Evolutionary conservation across 92 coral and sea anemone species (phyloP).

Genomic region (Ricordea florida): DNA sequence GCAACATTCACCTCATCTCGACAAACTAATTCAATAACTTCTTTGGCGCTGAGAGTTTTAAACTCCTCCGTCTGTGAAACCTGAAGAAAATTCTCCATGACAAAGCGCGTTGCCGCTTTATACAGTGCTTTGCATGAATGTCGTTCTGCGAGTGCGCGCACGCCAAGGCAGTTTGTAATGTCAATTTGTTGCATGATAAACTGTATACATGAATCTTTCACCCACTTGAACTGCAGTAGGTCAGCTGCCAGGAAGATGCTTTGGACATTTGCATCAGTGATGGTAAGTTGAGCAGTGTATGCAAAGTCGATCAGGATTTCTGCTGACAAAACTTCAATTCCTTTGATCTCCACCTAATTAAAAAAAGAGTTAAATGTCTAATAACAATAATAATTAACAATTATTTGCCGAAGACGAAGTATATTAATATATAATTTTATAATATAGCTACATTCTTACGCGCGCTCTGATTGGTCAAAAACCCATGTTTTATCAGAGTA

Average conservation of each 20-base stretch:
- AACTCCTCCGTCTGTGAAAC: constrained; percentile 87
- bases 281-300: constrained; percentile 84
- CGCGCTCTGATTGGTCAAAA: too few relatives aligned
- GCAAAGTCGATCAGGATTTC: constrained; percentile 80
- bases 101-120: constrained; percentile 74
- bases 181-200: constrained; percentile 88
- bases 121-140: constrained; percentile 75
- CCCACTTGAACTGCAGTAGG: constrained; percentile 85
- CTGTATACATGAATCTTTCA: constrained; percentile 85
- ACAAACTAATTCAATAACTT: constrained; percentile 70
- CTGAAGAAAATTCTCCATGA: constrained; percentile 69
- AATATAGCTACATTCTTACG: too few relatives aligned
- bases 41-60: constrained; percentile 56
- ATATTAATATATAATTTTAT: too few relatives aligned
- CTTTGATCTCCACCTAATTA: constrained; percentile 86
- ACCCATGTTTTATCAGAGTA: too few relatives aligned
- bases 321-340: constrained; percentile 75
- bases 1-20: constrained; percentile 73
- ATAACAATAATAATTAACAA: too few relatives aligned
- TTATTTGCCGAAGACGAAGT: too few relatives aligned
- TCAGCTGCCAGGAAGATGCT: constrained; percentile 88
- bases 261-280: constrained; percentile 89
- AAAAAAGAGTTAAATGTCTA: background rate
- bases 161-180: constrained; percentile 84
- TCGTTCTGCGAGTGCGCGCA: constrained; percentile 86